Percentiles rank a stretch among this genome's conserved stretches.
Conservation (phyloP, 2,888 invertebrate genomes). For the Amphipoea lucens region DNA sequence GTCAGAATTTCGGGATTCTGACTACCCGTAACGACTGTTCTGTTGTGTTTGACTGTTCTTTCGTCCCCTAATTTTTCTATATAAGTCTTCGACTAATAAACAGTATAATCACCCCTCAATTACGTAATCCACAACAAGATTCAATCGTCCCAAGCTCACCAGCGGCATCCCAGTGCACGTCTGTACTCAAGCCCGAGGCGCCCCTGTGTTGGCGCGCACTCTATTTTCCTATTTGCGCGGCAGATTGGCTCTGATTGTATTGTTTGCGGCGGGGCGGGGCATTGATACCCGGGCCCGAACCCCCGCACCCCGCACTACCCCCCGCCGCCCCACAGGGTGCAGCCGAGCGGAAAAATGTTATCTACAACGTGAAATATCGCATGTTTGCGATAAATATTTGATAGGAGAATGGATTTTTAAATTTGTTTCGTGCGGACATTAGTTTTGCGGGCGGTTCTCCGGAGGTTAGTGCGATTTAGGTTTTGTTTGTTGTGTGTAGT, state of each 20-base stretch:
- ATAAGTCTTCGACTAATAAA: slow-evolving; percentile 3
- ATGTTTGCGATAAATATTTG: slow-evolving; percentile 87
- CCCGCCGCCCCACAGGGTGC: slow-evolving; percentile 71
- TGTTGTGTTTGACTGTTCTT: not conserved
- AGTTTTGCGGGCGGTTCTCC: slow-evolving; percentile 64
- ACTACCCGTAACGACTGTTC: no score
- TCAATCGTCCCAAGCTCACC: slow-evolving; percentile 18
- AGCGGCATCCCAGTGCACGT: slow-evolving; percentile 45
- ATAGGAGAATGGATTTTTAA: slow-evolving; percentile 81
- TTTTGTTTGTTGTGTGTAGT: slow-evolving; percentile 35
- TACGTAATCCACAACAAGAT: slow-evolving; percentile 30
- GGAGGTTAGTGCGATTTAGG: slow-evolving; percentile 41
- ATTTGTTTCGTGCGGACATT: slow-evolving; percentile 73
- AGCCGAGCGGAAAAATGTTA: slow-evolving; percentile 86
- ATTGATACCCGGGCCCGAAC: slow-evolving; percentile 76
- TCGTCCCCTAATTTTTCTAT: not conserved
- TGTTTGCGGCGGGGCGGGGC: slow-evolving; percentile 87
- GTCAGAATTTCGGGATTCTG: no score
- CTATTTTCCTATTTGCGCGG: slow-evolving; percentile 90
- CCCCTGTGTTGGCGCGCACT: slow-evolving; percentile 86
- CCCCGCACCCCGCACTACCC: slow-evolving; percentile 53
- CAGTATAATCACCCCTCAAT: slow-evolving; percentile 37
- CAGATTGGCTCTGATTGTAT: slow-evolving; percentile 90
- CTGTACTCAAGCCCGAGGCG: slow-evolving; percentile 75
- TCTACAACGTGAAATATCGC: slow-evolving; percentile 80